Evolutionary conservation across 2,888 invertebrate genomes (phyloP), one percentile per base, ranked within the genome.

Genomic region (Empis livida): DNA sequence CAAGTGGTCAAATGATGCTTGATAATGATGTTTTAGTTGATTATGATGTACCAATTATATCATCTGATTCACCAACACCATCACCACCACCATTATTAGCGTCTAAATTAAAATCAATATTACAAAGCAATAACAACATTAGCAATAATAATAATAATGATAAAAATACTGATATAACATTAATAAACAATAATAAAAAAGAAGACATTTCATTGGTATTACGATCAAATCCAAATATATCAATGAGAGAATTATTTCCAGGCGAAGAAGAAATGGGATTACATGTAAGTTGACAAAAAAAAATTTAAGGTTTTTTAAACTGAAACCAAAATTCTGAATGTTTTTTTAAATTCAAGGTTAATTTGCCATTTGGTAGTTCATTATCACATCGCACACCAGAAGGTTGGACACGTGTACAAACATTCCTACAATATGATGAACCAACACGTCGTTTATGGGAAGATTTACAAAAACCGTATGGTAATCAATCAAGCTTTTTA

Each of bases 401-500:
- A 58, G 87, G 87, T 1, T 89, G 89, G 88, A 87, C 88, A 55
- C 84, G 85, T 51, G 84, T 86, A 54, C 78, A 77, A 53, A 78
- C 84, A 0, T 78, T 81, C 57, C 79, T 90, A 45, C 88, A 89
- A 58, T 89, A 87, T 54, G 89, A 89, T 58, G 73, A 76, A 13
- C 85, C 86, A n/a, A 89, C 88, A 1, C 84, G 84, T 49, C 74
- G 77, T 8, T 71, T 89, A 3, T 90, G 88, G 86, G 81, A 83
- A 51, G 84, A 86, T 55, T 63, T 90, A 37, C 87, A 89, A 60
- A 79, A 86, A 61, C 90, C 90, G 0, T 90, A 90, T 56, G 90
- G 89, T 4, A 89, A 87, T 63, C 87, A 87, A 58, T 87, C 88
- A 40, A 88, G 88, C 54, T 90, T 90, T 61, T 68, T 90, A 2